Base-by-base conservation (phyloP, 2,888 invertebrate species). In the Pseudococcus viburni region DNA sequence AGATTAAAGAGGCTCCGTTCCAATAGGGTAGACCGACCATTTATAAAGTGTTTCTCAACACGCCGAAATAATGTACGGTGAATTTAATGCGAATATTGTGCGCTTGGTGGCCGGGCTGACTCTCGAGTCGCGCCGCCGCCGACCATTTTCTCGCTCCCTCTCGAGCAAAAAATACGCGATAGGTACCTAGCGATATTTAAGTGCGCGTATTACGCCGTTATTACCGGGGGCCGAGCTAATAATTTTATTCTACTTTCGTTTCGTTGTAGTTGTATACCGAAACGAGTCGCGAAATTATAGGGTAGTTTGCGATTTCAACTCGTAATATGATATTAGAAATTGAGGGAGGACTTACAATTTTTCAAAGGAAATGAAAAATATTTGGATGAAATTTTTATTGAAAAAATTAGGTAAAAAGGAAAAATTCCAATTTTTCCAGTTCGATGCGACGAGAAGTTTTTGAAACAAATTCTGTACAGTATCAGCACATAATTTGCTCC, bases 41-140 rank as follows among this genome's bases (percentile, higher is more conserved):
- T 87, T 80, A 87, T 87, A 48, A 73, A 80, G 80, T 87, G 77
- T 87, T 87, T 26, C 87, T 51, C 87, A 48, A 7, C 77, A 77
- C 80, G 8, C n/a, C 80, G 80, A 51, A 77, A 87, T 80, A 87
- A 80, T 86, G 73, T 80, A 87, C 39, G 86, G 86, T 59, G 85
- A 55, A 33, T 87, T 77, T 80, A 87, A 80, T 80, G 77, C 87
- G 33, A 80, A 48, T 55, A 87, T 86, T 59, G 59, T 26, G 39
- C 26, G 85, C 42, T 39, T 64, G 39, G 86, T 85, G 86, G 46
- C 64, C 39, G 46, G 5, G 42, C 80, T 33, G 1, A 33, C 26
- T 33, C 26, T 1, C 1, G 26, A 33, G 26, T 33, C 26, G 26
- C 26, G 26, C 26, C 26, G 26, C 26, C 26, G 26, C 26, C 59